A percentile compares a stretch with the other conserved stretches of the same genome.
These are phyloP conservation scores for Cyclargus thomasi DNA, from an alignment of 1,140 invertebrate species.

Conservation along the genomic window DNA sequence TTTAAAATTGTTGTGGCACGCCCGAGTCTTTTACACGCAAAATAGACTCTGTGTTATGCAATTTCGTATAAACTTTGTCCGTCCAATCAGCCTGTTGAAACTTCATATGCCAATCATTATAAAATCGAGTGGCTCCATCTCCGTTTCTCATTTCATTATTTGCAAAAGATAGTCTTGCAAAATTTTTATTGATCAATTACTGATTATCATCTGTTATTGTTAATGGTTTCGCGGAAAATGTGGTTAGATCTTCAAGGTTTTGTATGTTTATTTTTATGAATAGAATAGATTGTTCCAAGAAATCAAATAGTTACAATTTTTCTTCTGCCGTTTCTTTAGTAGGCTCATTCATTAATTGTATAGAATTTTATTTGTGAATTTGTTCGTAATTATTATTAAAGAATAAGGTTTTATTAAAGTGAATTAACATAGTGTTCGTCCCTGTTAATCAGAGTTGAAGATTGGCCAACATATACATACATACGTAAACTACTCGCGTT, in stretches of 20 bases:
- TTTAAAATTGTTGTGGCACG: neutral
- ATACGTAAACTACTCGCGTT: neutral
- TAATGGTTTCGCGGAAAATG: neutral
- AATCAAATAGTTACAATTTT: neutral
- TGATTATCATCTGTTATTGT: neutral
- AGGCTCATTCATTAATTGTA: too few species aligned
- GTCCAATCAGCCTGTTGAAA: neutral
- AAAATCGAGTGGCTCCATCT: neutral
- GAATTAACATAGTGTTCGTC: neutral
- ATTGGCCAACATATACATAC: neutral
- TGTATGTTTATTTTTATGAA: neutral
- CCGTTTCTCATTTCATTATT: neutral
- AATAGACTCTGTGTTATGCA: constrained; percentile 1
- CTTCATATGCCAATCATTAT: constrained; percentile 3
- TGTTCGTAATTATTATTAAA: too few species aligned
- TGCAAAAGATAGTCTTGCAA: neutral
- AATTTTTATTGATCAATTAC: neutral
- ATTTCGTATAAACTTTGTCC: neutral
- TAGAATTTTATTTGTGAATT: too few species aligned
- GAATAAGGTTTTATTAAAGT: neutral
- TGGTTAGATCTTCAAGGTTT: neutral
- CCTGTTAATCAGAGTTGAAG: neutral
- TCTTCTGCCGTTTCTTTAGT: too few species aligned
- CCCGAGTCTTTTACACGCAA: neutral
- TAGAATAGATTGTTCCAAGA: neutral